Evolutionary conservation across 2,113 vertebrate species (phyloP).

Genomic region (Brachyhypopomus gauderio): DNA sequence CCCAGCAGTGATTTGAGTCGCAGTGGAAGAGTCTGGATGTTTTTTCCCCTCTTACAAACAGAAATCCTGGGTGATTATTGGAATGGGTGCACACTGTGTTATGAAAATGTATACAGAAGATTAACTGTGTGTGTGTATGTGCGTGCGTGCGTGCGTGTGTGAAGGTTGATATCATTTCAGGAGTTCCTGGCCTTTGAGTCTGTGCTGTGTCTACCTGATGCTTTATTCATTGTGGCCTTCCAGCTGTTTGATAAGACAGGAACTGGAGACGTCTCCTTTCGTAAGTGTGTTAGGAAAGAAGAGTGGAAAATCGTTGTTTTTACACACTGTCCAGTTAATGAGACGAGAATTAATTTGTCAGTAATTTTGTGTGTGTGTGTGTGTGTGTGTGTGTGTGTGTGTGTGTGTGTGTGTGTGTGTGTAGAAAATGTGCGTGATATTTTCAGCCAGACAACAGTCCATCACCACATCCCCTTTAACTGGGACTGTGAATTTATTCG

Average conservation of each 20-base stretch:
- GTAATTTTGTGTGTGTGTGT: conserved; percentile 11
- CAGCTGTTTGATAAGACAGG: conserved; percentile 97
- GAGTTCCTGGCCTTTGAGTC: conserved; percentile 98
- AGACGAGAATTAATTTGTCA: too few relatives aligned
- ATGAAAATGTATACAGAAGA: too few relatives aligned
- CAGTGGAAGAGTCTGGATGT: too few relatives aligned
- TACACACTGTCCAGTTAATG: too few relatives aligned
- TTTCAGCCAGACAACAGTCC: conserved; percentile 93
- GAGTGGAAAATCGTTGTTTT: too few relatives aligned
- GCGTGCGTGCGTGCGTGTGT: neutral
- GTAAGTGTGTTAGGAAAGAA: conserved; percentile 70
- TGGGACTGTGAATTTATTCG: conserved; percentile 98
- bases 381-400: conserved; percentile 11
- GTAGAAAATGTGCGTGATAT: conserved; percentile 96
- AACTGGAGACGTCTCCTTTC: conserved; percentile 92
- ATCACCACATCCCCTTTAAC: conserved; percentile 98
- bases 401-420: conserved; percentile 36
- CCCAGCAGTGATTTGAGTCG: too few relatives aligned
- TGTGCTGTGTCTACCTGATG: conserved; percentile 93
- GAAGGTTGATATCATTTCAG: conserved; percentile 95
- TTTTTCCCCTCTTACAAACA: too few relatives aligned
- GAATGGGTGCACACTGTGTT: too few relatives aligned
- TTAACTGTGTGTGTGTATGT: neutral
- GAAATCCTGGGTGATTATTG: too few relatives aligned
- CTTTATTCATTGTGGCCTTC: conserved; percentile 96